Evolutionary conservation across 2,797 vertebrate genomes (phyloP).

Genomic region (Dermochelys coriacea): DNA sequence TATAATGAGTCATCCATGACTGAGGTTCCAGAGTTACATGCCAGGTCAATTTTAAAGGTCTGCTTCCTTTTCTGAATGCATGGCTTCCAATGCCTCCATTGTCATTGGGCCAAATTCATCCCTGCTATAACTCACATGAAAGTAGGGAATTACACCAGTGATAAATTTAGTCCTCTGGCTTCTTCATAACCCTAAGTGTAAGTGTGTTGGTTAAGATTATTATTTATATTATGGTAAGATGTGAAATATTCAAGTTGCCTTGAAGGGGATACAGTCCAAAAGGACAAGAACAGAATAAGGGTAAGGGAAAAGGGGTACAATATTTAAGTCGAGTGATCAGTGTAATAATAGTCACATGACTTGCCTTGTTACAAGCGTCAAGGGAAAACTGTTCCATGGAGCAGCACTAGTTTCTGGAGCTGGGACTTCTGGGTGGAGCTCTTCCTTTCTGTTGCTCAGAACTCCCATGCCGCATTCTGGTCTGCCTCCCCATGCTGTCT

Average conservation of each 20-base stretch:
- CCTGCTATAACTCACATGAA: background rate
- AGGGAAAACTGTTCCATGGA: background rate
- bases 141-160: constrained; percentile 3
- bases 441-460: background rate
- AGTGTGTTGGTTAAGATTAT: background rate
- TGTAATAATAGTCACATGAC: background rate
- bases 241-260: background rate
- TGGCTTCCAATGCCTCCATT: background rate
- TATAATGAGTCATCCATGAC: constrained; percentile 9
- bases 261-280: background rate
- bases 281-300: background rate
- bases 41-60: constrained; percentile 53
- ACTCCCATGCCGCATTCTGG: background rate
- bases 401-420: background rate
- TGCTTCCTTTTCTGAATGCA: constrained; percentile 58
- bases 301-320: background rate
- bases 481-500: background rate
- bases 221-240: background rate
- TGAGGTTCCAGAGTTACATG: constrained; percentile 71
- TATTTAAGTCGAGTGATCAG: background rate
- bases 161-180: background rate
- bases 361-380: background rate
- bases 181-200: background rate
- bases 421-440: background rate
- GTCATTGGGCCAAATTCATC: background rate